Evolutionary conservation across 2,888 invertebrate species (phyloP).

Genomic region (Mantis religiosa): DNA sequence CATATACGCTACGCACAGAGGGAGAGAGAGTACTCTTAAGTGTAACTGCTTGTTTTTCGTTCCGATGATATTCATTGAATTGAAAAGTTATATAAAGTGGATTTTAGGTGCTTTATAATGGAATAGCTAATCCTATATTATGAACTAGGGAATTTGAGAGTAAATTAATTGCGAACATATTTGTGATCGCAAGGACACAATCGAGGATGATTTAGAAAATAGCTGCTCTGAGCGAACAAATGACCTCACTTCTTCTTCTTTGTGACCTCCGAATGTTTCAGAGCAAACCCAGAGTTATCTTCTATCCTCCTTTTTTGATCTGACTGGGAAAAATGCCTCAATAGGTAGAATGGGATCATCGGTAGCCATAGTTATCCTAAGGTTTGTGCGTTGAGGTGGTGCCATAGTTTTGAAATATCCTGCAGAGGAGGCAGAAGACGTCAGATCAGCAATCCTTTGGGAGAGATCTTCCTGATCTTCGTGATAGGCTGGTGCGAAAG

Average conservation of each 20-base stretch:
- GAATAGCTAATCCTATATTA: no score
- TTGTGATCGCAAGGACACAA: no score
- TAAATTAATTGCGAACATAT: no score
- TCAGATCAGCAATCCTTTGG: conserved; percentile 62
- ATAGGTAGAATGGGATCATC: conserved; percentile 77
- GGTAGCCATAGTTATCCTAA: conserved; percentile 69
- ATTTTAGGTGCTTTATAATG: no score
- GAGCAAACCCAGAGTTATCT: neutral
- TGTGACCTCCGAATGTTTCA: neutral
- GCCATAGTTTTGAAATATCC: conserved; percentile 25
- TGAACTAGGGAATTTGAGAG: no score
- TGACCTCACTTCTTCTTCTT: neutral
- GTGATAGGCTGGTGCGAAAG: neutral
- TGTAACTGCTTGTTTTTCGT: no score
- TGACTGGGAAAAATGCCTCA: conserved; percentile 73
- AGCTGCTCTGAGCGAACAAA: neutral
- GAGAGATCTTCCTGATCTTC: conserved; percentile 25
- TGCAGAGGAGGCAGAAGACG: conserved; percentile 57
- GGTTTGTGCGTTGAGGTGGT: conserved; percentile 49
- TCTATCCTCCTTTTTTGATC: conserved; percentile 49
- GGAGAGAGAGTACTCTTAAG: no score
- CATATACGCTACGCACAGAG: no score
- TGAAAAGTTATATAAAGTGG: no score
- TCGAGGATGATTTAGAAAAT: no score
- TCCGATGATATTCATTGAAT: no score